A percentile compares a stretch with the other conserved stretches of the same genome.
Conservation (phyloP, 1,140 invertebrate species). For the Ericerus pela region DNA sequence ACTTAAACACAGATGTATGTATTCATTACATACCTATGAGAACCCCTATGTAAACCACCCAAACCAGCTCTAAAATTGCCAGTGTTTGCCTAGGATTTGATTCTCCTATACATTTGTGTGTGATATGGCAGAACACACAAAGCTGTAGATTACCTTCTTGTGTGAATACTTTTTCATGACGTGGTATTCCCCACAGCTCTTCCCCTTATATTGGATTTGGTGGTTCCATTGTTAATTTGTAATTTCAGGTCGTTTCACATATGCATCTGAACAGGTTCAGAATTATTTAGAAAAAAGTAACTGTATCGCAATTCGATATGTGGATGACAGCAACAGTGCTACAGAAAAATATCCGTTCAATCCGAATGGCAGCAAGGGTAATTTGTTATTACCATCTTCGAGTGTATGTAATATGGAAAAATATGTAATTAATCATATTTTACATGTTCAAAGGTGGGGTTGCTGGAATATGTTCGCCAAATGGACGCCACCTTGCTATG, state of each 20-base stretch:
- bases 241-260: slow-evolving; percentile 39
- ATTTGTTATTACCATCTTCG: slow-evolving; percentile 20
- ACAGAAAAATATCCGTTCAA: slow-evolving; percentile 81
- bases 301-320: slow-evolving; percentile 63
- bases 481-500: slow-evolving; percentile 87
- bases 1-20: no score
- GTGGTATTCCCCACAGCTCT: no score
- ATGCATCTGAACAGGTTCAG: slow-evolving; percentile 36
- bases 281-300: slow-evolving; percentile 40
- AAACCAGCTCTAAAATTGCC: no score
- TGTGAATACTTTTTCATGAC: no score
- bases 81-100: no score
- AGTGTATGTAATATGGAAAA: not conserved
- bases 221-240: not conserved
- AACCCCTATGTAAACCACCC: no score
- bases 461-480: slow-evolving; percentile 72
- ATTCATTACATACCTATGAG: no score
- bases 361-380: slow-evolving; percentile 74
- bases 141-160: no score
- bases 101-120: no score
- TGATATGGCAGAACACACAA: no score
- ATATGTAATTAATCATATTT: not conserved
- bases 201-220: no score
- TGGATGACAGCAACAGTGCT: slow-evolving; percentile 57
- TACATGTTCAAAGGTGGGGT: slow-evolving; percentile 45